These are phyloP conservation scores for Narcine bancroftii DNA, from an alignment of 2,113 vertebrate species.

Conservation along the genomic window DNA sequence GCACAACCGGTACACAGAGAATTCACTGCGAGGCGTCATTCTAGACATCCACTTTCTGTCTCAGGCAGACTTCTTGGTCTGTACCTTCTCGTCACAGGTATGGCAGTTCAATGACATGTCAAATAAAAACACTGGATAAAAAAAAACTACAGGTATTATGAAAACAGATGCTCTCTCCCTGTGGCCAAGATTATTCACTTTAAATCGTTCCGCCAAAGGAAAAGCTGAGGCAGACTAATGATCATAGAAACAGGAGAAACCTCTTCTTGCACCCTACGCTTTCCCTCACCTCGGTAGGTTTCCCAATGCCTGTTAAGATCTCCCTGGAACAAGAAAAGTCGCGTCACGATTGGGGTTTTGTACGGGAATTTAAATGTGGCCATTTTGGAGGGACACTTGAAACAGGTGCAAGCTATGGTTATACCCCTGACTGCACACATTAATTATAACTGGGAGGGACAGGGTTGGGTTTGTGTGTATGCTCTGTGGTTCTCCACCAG, in stretches of 20 bases:
- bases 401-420: too few relatives aligned
- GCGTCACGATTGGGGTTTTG: not conserved
- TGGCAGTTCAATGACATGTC: slow-evolving; percentile 37
- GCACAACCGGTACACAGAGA: slow-evolving; percentile 93
- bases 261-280: not conserved
- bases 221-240: not conserved
- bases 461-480: too few relatives aligned
- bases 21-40: slow-evolving; percentile 90
- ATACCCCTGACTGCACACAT: too few relatives aligned
- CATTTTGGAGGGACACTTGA: too few relatives aligned
- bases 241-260: not conserved
- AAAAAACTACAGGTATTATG: not conserved
- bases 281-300: not conserved
- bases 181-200: not conserved
- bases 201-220: not conserved
- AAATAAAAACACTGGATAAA: too few relatives aligned
- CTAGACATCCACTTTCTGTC: slow-evolving; percentile 96
- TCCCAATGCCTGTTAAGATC: not conserved
- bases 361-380: too few relatives aligned
- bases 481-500: too few relatives aligned
- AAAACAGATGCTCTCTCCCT: not conserved
- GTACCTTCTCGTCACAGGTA: slow-evolving; percentile 97
- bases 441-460: too few relatives aligned
- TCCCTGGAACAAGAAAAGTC: not conserved
- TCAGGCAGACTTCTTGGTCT: slow-evolving; percentile 93